These are phyloP conservation scores for Cynopterus brachyotis DNA, from an alignment of 2,113 vertebrate genomes.

Conservation along the genomic window DNA sequence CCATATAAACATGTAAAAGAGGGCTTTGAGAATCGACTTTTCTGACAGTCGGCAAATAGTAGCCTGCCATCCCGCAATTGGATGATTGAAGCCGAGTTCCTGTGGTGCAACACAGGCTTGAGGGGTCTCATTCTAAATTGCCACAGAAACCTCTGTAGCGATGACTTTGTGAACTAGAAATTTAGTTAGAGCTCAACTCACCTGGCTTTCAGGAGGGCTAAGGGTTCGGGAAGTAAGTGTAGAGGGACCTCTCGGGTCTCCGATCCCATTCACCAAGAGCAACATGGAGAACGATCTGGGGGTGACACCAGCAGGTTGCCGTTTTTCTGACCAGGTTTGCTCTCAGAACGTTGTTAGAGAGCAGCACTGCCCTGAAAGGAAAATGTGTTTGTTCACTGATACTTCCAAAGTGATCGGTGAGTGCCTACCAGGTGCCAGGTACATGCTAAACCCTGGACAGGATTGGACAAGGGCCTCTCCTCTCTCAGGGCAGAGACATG, in stretches of 20 bases:
- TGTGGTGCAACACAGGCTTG: background rate
- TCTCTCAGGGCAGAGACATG: background rate
- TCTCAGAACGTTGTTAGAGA: background rate
- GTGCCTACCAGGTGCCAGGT: background rate
- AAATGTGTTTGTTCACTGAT: background rate
- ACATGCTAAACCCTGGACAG: background rate
- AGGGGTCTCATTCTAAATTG: background rate
- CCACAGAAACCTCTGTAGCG: background rate
- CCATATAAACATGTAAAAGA: conserved; percentile 31
- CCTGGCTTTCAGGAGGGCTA: background rate
- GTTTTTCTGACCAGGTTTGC: background rate
- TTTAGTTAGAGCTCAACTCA: background rate
- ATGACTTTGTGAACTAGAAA: background rate
- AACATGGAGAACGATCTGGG: background rate
- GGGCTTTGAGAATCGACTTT: conserved; percentile 44
- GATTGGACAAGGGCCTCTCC: background rate
- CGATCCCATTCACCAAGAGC: background rate
- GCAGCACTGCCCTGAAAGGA: background rate
- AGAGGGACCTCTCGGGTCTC: background rate
- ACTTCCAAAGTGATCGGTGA: background rate
- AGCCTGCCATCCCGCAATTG: conserved; percentile 18
- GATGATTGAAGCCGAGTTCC: background rate
- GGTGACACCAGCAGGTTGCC: background rate
- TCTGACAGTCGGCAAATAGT: conserved; percentile 58
- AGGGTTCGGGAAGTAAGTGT: fast-evolving